Evolutionary conservation across 2,797 vertebrate genomes (phyloP).

Genomic region (Echeneis naucrates): DNA sequence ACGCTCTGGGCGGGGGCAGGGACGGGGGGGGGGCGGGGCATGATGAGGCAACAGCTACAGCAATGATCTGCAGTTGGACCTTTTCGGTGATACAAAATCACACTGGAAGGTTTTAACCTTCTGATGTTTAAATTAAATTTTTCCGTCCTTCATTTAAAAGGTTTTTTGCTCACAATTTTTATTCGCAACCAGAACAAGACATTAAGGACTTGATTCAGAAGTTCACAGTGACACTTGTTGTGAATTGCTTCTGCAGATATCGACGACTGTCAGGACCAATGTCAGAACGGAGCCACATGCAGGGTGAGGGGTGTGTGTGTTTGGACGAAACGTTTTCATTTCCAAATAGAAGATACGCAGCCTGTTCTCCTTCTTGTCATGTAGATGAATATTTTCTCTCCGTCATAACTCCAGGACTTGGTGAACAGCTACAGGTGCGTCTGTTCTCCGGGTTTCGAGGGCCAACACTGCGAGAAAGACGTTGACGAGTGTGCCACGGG

Average conservation of each 20-base stretch:
- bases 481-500: conserved; percentile 91
- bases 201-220: too few relatives aligned
- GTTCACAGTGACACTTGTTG: background rate
- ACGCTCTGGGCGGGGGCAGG: too few relatives aligned
- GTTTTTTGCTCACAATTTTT: too few relatives aligned
- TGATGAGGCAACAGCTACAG: too few relatives aligned
- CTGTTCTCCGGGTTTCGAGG: conserved; percentile 89
- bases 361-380: conserved; percentile 7
- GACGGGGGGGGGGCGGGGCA: too few relatives aligned
- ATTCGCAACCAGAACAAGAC: too few relatives aligned
- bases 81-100: too few relatives aligned
- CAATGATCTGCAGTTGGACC: too few relatives aligned
- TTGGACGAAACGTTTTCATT: conserved; percentile 58
- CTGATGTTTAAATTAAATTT: too few relatives aligned
- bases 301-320: conserved; percentile 50
- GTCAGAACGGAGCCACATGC: conserved; percentile 92
- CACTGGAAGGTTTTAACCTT: too few relatives aligned
- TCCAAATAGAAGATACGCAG: conserved; percentile 22
- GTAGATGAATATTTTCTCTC: conserved; percentile 5
- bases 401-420: conserved; percentile 94
- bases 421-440: conserved; percentile 89
- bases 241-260: conserved; percentile 73
- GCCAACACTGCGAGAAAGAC: conserved; percentile 90
- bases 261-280: conserved; percentile 91
- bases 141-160: too few relatives aligned